Conservation (phyloP, 2,113 vertebrate genomes). For the Urocolius indicus region DNA sequence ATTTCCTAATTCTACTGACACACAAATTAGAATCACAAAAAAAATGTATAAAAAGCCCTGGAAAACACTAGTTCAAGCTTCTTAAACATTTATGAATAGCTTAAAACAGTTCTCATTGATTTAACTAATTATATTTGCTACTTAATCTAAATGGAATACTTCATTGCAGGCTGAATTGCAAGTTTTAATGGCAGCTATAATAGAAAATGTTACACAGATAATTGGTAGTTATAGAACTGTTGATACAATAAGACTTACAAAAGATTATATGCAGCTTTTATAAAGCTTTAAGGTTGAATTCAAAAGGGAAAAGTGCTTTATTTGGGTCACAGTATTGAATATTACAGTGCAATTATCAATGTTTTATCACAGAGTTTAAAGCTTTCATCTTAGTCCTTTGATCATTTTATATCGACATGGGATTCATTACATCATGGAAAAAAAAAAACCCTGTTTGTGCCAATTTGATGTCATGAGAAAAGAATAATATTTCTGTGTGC, state of each 20-base stretch:
- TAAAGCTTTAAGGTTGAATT: neutral
- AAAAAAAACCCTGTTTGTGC: neutral
- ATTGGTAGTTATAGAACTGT: neutral
- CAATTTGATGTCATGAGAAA: slow-evolving; percentile 10
- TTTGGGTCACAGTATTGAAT: slow-evolving; percentile 24
- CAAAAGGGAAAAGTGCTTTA: neutral
- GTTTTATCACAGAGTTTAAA: slow-evolving; percentile 28
- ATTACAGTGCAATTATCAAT: slow-evolving; percentile 25
- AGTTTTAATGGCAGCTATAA: neutral
- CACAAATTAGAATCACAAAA: slow-evolving; percentile 4
- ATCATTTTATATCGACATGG: slow-evolving; percentile 10
- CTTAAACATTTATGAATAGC: neutral
- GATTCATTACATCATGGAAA: slow-evolving; percentile 15
- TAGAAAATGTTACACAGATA: neutral
- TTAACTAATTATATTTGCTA: slow-evolving; percentile 3
- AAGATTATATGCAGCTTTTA: neutral
- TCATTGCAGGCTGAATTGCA: neutral
- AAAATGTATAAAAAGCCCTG: neutral
- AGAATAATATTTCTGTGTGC: neutral
- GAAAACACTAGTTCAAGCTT: neutral
- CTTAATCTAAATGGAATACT: slow-evolving; percentile 22
- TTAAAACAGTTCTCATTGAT: slow-evolving; percentile 29
- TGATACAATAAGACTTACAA: neutral
- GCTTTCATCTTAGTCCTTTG: slow-evolving; percentile 35
- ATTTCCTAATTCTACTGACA: slow-evolving; percentile 6